Evolutionary conservation across 2,113 vertebrate species (phyloP), one percentile per base, ranked within the genome.

Genomic region (Setophaga kirtlandii): DNA sequence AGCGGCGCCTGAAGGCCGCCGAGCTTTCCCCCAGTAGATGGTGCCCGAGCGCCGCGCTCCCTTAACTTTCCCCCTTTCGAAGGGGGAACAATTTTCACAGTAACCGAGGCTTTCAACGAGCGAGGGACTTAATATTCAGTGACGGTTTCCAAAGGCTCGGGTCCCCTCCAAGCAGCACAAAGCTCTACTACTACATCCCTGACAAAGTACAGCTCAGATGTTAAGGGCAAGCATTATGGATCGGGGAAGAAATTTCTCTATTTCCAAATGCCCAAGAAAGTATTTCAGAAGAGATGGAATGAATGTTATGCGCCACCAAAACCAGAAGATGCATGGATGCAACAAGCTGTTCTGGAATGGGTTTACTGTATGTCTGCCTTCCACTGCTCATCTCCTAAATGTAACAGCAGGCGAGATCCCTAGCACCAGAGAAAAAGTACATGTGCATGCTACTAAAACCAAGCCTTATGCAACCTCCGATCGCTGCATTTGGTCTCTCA

Each of bases 1-100:
- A 28, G 58, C 3, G 1, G 50, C 3, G 52, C 74, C 80, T 41
- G 68, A 19, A 41, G 15, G 62, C 58, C 11, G 67, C 41, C 12
- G 13, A 31, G 49, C 30, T 75, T 31, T 87, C 25, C 42, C 71
- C 97, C 98, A 97, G 96, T 11, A 98, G 98, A 95, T 97, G 98
- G 98, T 88, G 97, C 92, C 80, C n/a, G 59, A 97, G 91, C 13
- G 49, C 93, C n/a, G 71, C 90, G 64, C 69, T 2, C 78, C 6
- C 35, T 65, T 3, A 3, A 27, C 63, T n/a, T 67, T 47, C 64
- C 53, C 63, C 1, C 39, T 74, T 60, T 8, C n/a, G 20, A 24
- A 77, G 10, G 19, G 64, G 46, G 71, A 87, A 63, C 83, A 25
- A 74, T 83, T 71, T 63, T 73, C 83, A 81, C 10, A 0, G 33